Base-by-base conservation (phyloP, 2,113 vertebrate genomes). In the Leuciscus idus region DNA sequence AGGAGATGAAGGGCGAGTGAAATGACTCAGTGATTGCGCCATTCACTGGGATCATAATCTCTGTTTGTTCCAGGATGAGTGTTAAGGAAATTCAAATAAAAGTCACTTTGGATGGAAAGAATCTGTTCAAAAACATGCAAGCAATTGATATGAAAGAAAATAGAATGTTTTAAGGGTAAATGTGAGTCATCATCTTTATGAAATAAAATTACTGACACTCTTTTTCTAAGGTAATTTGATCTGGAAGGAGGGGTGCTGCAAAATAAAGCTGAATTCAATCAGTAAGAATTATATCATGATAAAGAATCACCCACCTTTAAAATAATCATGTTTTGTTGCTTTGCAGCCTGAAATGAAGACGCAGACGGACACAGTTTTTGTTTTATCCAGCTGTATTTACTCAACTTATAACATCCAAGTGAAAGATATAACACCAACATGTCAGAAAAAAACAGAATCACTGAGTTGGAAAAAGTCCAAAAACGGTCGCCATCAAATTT, bases 191-290 rank as follows among this genome's bases (percentile, higher is more conserved):
- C 36, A 64, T 66, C 10, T 76, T 28, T 28, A 59, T 30, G 28
- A 80, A 33, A 50, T 3, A 4, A 85, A 23, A 87, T 84, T 50
- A 23, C 74, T 88, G 86, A 89, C 55, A 6, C 62, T 30, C 15
- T 70, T 92, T 92, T 91, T 92, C 90, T 85, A 90, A 19, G 28
- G 46, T 70, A n/a, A 15, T 21, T 21, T n/a, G 17, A 50, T 8
- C 19, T 0, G 23, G 39, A 48, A n/a, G 23, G 43, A 26, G 72
- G 21, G 13, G 33, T 17, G 21, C 36, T 46, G 72, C 4, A 43
- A 48, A 48, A 12, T 43, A 75, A 7, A 75, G 43, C 2, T 28
- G 43, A 9, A 17, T 13, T 17, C n/a, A 43, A 6, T 73, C 9
- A n/a, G 39, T 46, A 46, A 66, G 30, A 43, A 9, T 0, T 43